Base-by-base conservation (phyloP, 2,888 invertebrate genomes). In the Sclerodermus sp. region DNA sequence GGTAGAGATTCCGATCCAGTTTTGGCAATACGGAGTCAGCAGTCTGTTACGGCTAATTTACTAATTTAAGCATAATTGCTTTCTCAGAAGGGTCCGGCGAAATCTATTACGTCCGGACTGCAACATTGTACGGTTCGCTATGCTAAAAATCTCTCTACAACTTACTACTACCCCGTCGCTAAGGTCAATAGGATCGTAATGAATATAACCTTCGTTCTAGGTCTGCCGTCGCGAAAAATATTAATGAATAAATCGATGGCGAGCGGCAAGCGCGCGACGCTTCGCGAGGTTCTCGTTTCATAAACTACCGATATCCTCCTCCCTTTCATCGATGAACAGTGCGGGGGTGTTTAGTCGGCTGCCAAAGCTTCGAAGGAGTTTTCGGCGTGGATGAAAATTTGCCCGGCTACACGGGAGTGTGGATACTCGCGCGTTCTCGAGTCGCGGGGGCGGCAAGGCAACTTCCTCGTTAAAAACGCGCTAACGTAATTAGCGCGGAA, bases 31-130 rank as follows among this genome's bases (percentile, higher is more conserved):
- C 51, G 29, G 46, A 55, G 48, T 51, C n/a, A 23, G 23, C 23
- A 60, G 41, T 54, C 42, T 47, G 51, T 56, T 47, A 47, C 40
- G 53, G 42, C 61, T 69, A 67, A 69, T 69, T 69, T 60, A 61
- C 62, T 68, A 69, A 69, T 70, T 70, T 57, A 60, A 45, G 31
- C 57, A 55, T 62, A 68, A 70, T 70, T 70, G 67, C 52, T 56
- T 67, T 69, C 68, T 63, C 39, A 54, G 66, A 68, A 68, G 53
- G 46, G 49, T 49, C 53, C 50, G 55, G 53, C 64, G 57, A 65
- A 66, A 63, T 59, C 53, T 53, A 62, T 59, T 37, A 54, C 55
- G 60, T 36, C 45, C 51, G 51, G 55, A 10, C n/a, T 14, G 57
- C 59, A 55, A 32, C 45, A 55, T 40, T 51, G 45, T 36, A 40